Evolutionary conservation across 2,888 invertebrate genomes (phyloP).

Genomic region (Mactromeris polynyma): DNA sequence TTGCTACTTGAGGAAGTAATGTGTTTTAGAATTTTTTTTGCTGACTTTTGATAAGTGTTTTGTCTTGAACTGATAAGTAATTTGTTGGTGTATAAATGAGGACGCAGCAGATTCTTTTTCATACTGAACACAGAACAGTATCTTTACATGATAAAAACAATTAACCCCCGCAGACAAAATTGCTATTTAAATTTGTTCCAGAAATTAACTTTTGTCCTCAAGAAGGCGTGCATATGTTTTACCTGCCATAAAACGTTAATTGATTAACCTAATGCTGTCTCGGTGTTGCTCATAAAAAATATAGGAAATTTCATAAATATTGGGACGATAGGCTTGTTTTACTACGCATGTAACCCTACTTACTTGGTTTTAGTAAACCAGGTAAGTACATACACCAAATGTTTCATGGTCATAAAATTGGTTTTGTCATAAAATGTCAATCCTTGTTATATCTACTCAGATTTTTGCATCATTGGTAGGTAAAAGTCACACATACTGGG

Average conservation of each 20-base stretch:
- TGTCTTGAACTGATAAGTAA: not conserved
- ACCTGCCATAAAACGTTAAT: not conserved
- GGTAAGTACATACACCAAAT: not conserved
- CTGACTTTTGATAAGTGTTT: not conserved
- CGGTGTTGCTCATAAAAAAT: not conserved
- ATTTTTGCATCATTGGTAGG: not conserved
- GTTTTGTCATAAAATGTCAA: not conserved
- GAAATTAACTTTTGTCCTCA: not conserved
- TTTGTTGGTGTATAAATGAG: not conserved
- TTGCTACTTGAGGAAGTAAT: no score
- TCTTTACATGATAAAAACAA: not conserved
- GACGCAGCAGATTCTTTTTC: not conserved
- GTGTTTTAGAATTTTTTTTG: not conserved
- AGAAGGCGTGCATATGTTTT: not conserved
- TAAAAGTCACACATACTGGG: slow-evolving; percentile 1
- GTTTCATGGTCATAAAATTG: not conserved
- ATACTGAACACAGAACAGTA: not conserved
- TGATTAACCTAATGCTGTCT: not conserved
- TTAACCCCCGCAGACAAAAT: not conserved
- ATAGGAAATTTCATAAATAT: not conserved
- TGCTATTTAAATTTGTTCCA: not conserved
- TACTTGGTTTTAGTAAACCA: not conserved
- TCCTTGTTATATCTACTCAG: not conserved
- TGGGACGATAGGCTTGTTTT: not conserved
- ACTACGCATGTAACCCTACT: not conserved